Evolutionary conservation across 2,797 vertebrate genomes (phyloP).

Genomic region (Macropus fuliginosus): DNA sequence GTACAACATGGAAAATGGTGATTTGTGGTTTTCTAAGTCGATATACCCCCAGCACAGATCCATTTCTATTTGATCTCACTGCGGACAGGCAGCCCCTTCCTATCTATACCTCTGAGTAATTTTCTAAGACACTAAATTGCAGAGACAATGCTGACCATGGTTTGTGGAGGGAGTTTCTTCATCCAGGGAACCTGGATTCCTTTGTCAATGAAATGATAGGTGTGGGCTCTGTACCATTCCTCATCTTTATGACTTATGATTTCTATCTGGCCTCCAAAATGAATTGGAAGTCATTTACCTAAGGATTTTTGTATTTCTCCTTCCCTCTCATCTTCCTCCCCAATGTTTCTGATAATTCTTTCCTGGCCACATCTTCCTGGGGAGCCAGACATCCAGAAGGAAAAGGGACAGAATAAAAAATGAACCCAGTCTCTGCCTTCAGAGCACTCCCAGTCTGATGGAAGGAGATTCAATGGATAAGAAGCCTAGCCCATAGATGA

Average conservation of each 20-base stretch:
- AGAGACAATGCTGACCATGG: background rate
- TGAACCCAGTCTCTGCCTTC: background rate
- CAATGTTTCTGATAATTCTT: background rate
- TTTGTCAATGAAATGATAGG: background rate
- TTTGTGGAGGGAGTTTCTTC: background rate
- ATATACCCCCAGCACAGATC: background rate
- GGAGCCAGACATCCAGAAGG: background rate
- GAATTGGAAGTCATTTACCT: background rate
- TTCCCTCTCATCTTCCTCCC: background rate
- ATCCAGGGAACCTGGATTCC: background rate
- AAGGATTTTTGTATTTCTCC: background rate
- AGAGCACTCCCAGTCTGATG: background rate
- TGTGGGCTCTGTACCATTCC: background rate
- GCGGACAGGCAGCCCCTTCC: background rate
- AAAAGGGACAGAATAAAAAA: background rate
- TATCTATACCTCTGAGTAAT: background rate
- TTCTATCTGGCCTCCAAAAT: background rate
- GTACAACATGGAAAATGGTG: background rate
- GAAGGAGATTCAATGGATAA: background rate
- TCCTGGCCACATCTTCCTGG: background rate
- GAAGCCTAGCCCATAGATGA: background rate
- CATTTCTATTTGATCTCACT: background rate
- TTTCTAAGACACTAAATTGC: background rate
- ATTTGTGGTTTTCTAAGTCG: background rate
- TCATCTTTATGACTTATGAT: background rate